Evolutionary conservation across 2,797 vertebrate genomes (phyloP).

Genomic region (Fringilla coelebs): DNA sequence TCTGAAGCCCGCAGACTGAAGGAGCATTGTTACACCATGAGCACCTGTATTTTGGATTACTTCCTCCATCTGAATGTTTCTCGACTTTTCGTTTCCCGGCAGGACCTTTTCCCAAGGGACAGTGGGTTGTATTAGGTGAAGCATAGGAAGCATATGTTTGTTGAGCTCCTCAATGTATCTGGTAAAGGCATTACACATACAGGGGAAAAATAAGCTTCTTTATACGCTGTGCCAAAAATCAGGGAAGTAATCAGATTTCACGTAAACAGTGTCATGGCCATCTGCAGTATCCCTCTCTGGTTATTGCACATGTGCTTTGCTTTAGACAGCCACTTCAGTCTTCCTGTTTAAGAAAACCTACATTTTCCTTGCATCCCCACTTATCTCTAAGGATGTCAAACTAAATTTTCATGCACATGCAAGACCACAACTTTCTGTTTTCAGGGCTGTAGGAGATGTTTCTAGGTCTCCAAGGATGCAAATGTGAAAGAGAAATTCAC

Average conservation of each 20-base stretch:
- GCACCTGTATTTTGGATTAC: not conserved
- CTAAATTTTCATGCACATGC: not conserved
- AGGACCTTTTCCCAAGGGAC: slow-evolving; percentile 47
- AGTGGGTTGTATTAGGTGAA: slow-evolving; percentile 57
- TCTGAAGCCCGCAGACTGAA: not conserved
- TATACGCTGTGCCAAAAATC: slow-evolving; percentile 36
- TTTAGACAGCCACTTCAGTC: not conserved
- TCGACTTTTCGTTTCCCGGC: not conserved
- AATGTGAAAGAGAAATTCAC: not conserved
- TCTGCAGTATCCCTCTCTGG: slow-evolving; percentile 60
- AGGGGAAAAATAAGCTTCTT: slow-evolving; percentile 62
- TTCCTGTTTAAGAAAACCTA: not conserved
- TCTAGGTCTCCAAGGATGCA: not conserved
- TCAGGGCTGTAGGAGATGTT: not conserved
- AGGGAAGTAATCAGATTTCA: slow-evolving; percentile 63
- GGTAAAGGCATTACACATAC: slow-evolving; percentile 63
- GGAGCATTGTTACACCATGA: not conserved
- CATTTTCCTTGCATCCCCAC: not conserved
- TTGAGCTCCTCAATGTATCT: slow-evolving; percentile 46
- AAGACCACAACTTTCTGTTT: not conserved
- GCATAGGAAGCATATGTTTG: slow-evolving; percentile 59
- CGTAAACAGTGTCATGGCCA: slow-evolving; percentile 55
- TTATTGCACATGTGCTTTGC: slow-evolving; percentile 21
- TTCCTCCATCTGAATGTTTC: not conserved
- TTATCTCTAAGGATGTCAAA: not conserved